Conservation (phyloP, 2,888 invertebrate genomes). For the Drosophila subquinaria region DNA sequence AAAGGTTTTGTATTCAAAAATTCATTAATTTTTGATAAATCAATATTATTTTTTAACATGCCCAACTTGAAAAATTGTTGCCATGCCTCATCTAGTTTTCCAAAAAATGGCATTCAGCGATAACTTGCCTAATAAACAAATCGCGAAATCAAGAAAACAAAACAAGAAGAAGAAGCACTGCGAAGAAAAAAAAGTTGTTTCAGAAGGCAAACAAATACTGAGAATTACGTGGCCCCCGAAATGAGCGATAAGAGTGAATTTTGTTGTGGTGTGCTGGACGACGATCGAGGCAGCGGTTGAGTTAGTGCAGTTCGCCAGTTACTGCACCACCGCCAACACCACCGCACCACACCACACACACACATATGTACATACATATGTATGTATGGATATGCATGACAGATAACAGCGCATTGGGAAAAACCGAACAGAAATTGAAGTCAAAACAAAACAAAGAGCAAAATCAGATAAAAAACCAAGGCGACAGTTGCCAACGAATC, state of each 20-base stretch:
- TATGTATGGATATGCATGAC: constrained; percentile 66
- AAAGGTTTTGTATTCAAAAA: background rate
- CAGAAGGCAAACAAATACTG: constrained; percentile 57
- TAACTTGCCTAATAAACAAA: constrained; percentile 57
- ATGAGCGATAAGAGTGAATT: constrained; percentile 62
- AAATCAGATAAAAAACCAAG: constrained; percentile 50
- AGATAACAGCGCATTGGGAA: constrained; percentile 56
- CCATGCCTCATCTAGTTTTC: constrained; percentile 25
- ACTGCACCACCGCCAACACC: constrained; percentile 7
- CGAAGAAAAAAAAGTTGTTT: constrained; percentile 15
- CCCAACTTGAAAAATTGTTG: background rate
- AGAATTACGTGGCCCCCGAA: constrained; percentile 64
- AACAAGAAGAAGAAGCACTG: constrained; percentile 1
- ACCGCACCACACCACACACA: constrained; percentile 3
- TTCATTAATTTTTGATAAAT: background rate
- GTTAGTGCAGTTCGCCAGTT: constrained; percentile 11
- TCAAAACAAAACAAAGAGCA: constrained; percentile 48
- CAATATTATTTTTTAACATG: background rate
- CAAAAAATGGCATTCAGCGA: constrained; percentile 33
- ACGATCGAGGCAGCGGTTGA: constrained; percentile 15
- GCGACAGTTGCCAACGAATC: constrained; percentile 61
- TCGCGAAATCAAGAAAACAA: constrained; percentile 45
- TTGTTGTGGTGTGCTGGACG: constrained; percentile 49
- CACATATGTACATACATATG: too few species aligned
- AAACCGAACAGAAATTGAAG: constrained; percentile 63